phyloP scores from a whole-genome alignment of 2,113 vertebrate genomes.

The Gorsachius goisagi region DNA sequence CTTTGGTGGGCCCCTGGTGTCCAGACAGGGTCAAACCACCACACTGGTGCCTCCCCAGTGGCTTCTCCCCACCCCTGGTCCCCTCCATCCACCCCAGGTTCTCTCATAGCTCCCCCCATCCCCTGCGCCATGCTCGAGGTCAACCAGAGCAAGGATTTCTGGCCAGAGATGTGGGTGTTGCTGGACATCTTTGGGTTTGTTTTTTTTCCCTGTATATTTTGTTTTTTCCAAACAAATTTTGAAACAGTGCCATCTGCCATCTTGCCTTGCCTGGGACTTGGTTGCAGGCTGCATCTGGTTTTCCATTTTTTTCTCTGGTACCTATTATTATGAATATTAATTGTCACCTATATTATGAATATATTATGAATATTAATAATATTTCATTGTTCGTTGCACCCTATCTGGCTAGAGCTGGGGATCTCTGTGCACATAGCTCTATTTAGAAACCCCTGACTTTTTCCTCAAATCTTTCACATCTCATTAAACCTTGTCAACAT shows the following conservation, averaged over 20 bases:
- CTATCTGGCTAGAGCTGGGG: too few relatives aligned
- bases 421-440: background rate
- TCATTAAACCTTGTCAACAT: background rate
- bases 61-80: fast-evolving
- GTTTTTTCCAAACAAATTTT: background rate
- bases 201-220: too few relatives aligned
- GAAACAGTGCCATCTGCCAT: fast-evolving
- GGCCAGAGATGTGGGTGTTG: fast-evolving
- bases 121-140: fast-evolving
- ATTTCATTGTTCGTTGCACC: background rate
- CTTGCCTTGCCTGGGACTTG: background rate
- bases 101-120: fast-evolving
- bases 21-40: too few relatives aligned
- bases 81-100: fast-evolving
- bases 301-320: background rate
- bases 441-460: background rate
- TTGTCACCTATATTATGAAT: too few relatives aligned
- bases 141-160: fast-evolving
- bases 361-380: too few relatives aligned
- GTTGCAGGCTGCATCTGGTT: background rate
- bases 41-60: too few relatives aligned
- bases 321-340: too few relatives aligned
- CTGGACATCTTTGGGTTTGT: background rate
- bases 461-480: background rate
- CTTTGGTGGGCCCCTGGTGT: too few relatives aligned